Percentiles rank a stretch among this genome's conserved stretches.
Evolutionary conservation across 2,888 invertebrate species (phyloP).

Genomic region (Apocheima hispidaria): DNA sequence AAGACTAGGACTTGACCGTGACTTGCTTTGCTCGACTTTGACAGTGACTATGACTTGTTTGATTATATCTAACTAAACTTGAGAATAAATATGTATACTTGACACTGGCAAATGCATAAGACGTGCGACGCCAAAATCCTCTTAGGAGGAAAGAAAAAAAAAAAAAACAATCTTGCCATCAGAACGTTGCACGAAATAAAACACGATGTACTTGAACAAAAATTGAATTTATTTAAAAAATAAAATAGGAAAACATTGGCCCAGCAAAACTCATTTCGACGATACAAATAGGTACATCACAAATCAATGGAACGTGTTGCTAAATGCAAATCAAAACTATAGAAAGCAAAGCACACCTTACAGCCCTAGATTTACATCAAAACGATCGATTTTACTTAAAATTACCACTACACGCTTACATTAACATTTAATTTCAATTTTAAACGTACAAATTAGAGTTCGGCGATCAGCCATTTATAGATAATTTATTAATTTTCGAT

Average conservation of each 20-base stretch:
- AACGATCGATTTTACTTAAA: constrained; percentile 5
- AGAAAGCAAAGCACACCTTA: constrained; percentile 26
- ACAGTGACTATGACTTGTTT: too few relatives aligned
- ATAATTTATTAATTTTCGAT: not conserved
- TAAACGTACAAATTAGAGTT: not conserved
- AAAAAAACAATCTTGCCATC: not conserved
- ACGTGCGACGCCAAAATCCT: too few relatives aligned
- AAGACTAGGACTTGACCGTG: too few relatives aligned
- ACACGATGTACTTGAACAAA: constrained; percentile 12
- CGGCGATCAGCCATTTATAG: not conserved
- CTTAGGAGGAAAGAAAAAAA: too few relatives aligned
- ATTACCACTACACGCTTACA: not conserved
- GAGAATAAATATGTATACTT: too few relatives aligned
- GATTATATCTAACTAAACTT: too few relatives aligned
- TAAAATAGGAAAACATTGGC: constrained; percentile 14
- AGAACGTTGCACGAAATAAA: not conserved
- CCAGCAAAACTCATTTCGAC: not conserved
- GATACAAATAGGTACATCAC: not conserved
- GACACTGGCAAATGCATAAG: too few relatives aligned
- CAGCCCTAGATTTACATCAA: not conserved
- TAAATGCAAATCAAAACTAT: constrained; percentile 35
- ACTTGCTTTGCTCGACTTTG: too few relatives aligned
- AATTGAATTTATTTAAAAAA: constrained; percentile 24
- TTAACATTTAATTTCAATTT: not conserved
- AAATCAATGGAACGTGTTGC: constrained; percentile 3